Percentiles rank a stretch among this genome's conserved stretches.
Conservation (phyloP, 2,797 vertebrate genomes). For the Anas bernieri region DNA sequence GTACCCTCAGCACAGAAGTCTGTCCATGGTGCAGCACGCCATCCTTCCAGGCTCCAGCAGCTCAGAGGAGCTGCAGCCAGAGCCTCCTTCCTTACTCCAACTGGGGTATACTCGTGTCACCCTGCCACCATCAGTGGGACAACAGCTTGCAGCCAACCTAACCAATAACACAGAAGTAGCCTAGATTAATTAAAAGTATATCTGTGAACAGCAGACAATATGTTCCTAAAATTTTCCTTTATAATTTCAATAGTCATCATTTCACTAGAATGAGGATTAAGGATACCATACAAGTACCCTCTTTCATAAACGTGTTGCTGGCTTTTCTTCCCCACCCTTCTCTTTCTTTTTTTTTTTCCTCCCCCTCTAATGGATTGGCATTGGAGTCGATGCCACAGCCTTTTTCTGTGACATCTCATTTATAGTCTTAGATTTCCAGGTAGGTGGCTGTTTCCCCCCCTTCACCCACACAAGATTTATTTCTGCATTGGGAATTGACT, state of each 20-base stretch:
- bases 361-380: not conserved
- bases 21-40: not conserved
- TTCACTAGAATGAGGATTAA: not conserved
- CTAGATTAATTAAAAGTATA: not conserved
- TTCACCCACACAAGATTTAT: conserved; percentile 49
- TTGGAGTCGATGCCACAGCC: not conserved
- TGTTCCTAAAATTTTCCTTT: not conserved
- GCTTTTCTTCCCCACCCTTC: not conserved
- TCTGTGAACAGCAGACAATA: not conserved
- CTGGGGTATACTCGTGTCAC: fast-evolving
- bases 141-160: not conserved
- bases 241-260: not conserved
- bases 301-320: not conserved
- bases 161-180: not conserved
- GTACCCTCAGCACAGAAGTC: not conserved
- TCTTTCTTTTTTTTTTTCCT: no score
- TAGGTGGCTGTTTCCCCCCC: conserved; percentile 33
- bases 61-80: not conserved
- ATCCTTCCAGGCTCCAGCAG: not conserved
- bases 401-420: conserved; percentile 21
- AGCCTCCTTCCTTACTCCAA: not conserved
- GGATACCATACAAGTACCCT: not conserved
- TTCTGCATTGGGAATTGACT: conserved; percentile 4
- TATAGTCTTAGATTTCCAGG: conserved; percentile 34
- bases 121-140: not conserved